These are phyloP conservation scores for Sternarchorhynchus goeldii DNA, from an alignment of 2,797 vertebrate genomes.

Conservation along the genomic window DNA sequence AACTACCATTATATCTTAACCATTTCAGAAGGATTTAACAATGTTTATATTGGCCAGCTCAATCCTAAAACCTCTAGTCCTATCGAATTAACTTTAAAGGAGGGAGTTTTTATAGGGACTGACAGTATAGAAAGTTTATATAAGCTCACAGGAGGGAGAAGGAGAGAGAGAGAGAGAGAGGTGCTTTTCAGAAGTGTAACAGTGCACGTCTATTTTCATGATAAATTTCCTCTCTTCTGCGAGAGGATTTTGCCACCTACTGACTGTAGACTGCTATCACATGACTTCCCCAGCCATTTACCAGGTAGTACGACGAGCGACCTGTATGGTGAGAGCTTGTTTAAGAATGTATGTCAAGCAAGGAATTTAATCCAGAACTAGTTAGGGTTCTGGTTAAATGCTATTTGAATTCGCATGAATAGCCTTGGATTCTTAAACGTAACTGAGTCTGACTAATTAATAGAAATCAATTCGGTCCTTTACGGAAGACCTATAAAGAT, in stretches of 20 bases:
- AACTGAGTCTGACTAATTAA: neutral
- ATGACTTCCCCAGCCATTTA: conserved; percentile 44
- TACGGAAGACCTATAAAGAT: conserved; percentile 43
- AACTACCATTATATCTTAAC: neutral
- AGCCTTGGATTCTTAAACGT: conserved; percentile 7
- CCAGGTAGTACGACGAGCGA: neutral
- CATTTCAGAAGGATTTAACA: neutral
- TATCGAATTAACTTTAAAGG: neutral
- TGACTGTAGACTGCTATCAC: conserved; percentile 70
- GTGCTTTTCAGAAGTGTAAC: conserved; percentile 44
- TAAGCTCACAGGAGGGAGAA: neutral
- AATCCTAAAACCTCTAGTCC: neutral
- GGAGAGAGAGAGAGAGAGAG: neutral
- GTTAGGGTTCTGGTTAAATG: neutral
- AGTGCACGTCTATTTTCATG: conserved; percentile 40
- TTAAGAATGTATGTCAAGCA: neutral
- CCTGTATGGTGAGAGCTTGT: neutral
- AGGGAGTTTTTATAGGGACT: neutral
- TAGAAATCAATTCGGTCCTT: neutral
- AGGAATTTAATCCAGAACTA: neutral
- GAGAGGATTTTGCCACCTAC: conserved; percentile 77
- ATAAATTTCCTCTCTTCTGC: conserved; percentile 60
- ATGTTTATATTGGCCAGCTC: neutral
- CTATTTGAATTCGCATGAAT: conserved; percentile 5
- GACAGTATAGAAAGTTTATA: conserved; percentile 5